Evolutionary conservation across 1,140 invertebrate genomes (phyloP).

Genomic region (Polypedilum vanderplanki): DNA sequence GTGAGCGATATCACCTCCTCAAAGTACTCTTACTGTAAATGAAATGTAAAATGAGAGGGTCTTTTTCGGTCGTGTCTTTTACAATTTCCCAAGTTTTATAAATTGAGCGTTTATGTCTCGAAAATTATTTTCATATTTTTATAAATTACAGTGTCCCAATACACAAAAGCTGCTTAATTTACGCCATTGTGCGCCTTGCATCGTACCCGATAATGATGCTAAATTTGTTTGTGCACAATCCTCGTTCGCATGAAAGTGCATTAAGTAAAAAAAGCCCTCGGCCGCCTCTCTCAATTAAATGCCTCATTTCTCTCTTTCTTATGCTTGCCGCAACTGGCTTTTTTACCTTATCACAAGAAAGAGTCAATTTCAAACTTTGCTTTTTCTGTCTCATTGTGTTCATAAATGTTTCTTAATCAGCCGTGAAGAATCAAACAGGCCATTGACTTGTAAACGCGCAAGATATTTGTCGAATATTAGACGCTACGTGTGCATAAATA

Average conservation of each 20-base stretch:
- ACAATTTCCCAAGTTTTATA: neutral
- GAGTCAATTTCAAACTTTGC: neutral
- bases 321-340: neutral
- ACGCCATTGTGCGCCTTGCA: neutral
- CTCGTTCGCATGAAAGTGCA: neutral
- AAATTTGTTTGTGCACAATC: too few species aligned
- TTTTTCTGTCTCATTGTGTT: neutral
- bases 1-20: neutral
- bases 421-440: neutral
- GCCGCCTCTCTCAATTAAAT: neutral
- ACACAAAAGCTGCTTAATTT: slow-evolving; percentile 5
- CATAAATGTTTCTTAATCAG: slow-evolving; percentile 9
- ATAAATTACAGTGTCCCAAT: neutral
- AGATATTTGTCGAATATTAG: slow-evolving; percentile 19
- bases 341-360: neutral
- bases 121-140: neutral
- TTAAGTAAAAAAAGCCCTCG: neutral
- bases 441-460: neutral
- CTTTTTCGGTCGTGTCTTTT: neutral
- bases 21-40: neutral
- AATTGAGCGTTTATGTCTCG: neutral
- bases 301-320: neutral
- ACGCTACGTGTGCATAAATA: neutral
- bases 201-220: too few species aligned
- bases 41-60: neutral